phyloP scores from a whole-genome alignment of 1,140 invertebrate species.

The Trissolcus basalis region DNA sequence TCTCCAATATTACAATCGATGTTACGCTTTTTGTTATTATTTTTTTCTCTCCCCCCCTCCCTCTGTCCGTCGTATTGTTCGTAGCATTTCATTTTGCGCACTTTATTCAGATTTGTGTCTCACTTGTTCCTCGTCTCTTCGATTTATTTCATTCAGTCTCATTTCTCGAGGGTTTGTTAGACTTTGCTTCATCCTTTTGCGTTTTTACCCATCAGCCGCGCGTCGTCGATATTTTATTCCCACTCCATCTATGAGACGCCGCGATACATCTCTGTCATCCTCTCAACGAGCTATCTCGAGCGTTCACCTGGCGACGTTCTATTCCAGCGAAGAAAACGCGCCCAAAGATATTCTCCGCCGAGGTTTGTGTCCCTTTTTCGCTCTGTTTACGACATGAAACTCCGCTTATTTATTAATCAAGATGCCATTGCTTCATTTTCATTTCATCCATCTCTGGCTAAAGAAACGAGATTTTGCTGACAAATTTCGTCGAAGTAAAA shows the following conservation, averaged over 20 bases:
- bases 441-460: no score
- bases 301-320: conserved; percentile 26
- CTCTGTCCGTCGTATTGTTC: no score
- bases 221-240: conserved; percentile 24
- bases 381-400: conserved; percentile 11
- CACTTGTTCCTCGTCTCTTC: no score
- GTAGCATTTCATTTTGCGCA: no score
- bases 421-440: conserved; percentile 23
- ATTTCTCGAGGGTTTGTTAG: neutral
- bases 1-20: no score
- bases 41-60: no score
- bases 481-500: no score
- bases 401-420: conserved; percentile 20
- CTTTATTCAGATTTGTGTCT: no score
- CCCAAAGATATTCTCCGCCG: conserved; percentile 7
- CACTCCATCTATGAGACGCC: conserved; percentile 7
- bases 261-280: conserved; percentile 43
- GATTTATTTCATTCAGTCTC: neutral
- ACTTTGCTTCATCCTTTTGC: neutral
- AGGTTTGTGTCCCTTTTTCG: conserved; percentile 20
- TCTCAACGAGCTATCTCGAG: conserved; percentile 16
- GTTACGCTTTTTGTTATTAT: no score
- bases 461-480: no score
- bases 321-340: conserved; percentile 22
- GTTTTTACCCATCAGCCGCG: neutral